These are phyloP conservation scores for Pteria penguin DNA, from an alignment of 2,888 invertebrate genomes.

Conservation along the genomic window DNA sequence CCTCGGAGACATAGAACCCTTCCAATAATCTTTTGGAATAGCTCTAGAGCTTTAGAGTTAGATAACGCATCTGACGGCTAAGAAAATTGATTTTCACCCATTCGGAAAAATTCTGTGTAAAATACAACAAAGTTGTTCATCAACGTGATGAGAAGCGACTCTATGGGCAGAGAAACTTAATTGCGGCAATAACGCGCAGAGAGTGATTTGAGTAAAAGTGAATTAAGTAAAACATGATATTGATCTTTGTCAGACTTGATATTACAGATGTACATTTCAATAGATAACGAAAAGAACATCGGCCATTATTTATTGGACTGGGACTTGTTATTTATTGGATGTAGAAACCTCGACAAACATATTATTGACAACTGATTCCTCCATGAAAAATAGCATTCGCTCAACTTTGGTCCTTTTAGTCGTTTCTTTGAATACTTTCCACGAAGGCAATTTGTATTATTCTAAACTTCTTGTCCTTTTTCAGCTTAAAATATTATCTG, in stretches of 20 bases:
- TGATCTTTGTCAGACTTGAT: constrained; percentile 14
- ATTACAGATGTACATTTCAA: constrained; percentile 20
- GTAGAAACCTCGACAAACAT: neutral
- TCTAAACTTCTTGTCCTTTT: too few relatives aligned
- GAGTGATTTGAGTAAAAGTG: constrained; percentile 20
- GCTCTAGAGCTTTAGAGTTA: constrained; percentile 38
- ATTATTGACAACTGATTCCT: neutral
- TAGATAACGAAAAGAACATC: constrained; percentile 17
- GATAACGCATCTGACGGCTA: constrained; percentile 43
- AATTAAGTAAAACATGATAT: constrained; percentile 24
- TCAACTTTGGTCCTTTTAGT: neutral
- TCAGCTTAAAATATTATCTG: too few relatives aligned
- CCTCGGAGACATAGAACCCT: neutral
- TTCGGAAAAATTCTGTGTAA: constrained; percentile 38
- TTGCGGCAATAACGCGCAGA: constrained; percentile 32
- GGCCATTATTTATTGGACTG: constrained; percentile 19
- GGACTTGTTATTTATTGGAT: neutral
- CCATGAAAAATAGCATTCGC: neutral
- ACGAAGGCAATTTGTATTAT: too few relatives aligned
- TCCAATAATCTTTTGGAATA: constrained; percentile 36
- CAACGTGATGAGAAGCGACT: constrained; percentile 26
- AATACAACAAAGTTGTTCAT: constrained; percentile 32
- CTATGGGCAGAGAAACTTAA: constrained; percentile 38
- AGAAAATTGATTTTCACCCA: constrained; percentile 46
- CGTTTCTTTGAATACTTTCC: too few relatives aligned